Conservation (phyloP, 2,113 vertebrate species). For the Cephalopholis sonnerati region DNA sequence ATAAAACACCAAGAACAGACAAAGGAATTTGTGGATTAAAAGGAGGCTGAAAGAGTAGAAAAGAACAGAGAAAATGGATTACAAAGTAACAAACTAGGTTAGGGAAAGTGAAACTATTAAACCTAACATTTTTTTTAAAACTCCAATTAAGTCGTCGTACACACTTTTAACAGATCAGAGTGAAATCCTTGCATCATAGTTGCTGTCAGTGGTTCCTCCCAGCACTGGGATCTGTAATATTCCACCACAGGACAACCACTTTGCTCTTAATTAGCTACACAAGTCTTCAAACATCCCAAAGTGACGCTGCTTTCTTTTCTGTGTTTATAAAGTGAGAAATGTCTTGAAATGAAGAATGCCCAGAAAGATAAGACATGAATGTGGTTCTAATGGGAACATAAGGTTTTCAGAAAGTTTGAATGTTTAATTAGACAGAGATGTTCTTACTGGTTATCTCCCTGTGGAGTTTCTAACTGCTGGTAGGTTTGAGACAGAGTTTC, state of each 20-base stretch:
- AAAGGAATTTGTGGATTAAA: conserved; percentile 4
- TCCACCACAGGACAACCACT: conserved; percentile 52
- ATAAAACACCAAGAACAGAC: conserved; percentile 71
- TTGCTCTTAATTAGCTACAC: conserved; percentile 66
- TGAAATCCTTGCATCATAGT: conserved; percentile 75
- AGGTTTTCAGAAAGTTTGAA: conserved; percentile 8
- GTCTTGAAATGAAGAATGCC: conserved; percentile 29
- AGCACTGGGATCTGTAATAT: conserved; percentile 35
- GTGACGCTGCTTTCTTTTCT: conserved; percentile 29
- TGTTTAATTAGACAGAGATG: conserved; percentile 41
- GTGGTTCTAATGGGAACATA: neutral
- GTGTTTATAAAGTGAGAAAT: conserved; percentile 37
- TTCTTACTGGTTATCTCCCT: conserved; percentile 2
- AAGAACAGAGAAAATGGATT: neutral
- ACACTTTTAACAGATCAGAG: conserved; percentile 46
- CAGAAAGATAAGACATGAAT: neutral
- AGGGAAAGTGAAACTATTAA: conserved; percentile 39
- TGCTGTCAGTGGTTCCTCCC: conserved; percentile 57
- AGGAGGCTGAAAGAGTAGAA: neutral
- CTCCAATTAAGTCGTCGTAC: conserved; percentile 48
- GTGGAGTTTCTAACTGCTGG: neutral
- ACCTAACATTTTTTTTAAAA: conserved; percentile 13
- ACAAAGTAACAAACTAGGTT: conserved; percentile 53
- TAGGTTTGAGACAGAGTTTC: neutral
- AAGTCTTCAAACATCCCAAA: conserved; percentile 39